Evolutionary conservation across 2,797 vertebrate genomes (phyloP).

Genomic region (Notamacropus eugenii): DNA sequence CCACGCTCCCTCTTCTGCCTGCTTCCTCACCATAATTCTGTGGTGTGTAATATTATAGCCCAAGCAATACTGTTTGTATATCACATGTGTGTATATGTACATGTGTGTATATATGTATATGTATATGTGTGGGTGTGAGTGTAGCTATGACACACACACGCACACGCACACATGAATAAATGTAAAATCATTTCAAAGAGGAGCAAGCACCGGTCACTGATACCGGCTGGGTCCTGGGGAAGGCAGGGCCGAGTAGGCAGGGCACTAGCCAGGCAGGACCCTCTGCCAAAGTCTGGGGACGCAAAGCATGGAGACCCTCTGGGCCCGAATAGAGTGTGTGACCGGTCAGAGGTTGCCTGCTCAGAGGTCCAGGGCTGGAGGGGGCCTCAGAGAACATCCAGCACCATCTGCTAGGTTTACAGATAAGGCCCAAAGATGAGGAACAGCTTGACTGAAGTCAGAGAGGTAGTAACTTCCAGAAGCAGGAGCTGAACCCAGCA

Average conservation of each 20-base stretch:
- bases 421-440: too few species aligned
- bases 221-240: rapidly evolving
- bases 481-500: too few species aligned
- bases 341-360: conserved; percentile 23
- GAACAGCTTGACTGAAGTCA: too few species aligned
- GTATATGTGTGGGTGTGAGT: not conserved
- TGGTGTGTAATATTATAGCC: too few species aligned
- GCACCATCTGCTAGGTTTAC: too few species aligned
- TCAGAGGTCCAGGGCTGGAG: not conserved
- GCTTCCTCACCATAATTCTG: not conserved
- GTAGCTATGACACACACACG: not conserved
- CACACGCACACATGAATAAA: not conserved
- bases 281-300: too few species aligned
- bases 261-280: too few species aligned
- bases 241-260: not conserved
- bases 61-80: too few species aligned
- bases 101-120: too few species aligned
- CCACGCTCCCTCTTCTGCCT: not conserved
- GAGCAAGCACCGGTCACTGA: rapidly evolving
- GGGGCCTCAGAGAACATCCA: not conserved
- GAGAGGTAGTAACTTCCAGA: too few species aligned
- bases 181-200: not conserved
- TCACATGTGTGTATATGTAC: too few species aligned
- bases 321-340: not conserved
- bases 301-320: too few species aligned